Evolutionary conservation across 2,888 invertebrate species (phyloP), one percentile per base, ranked within the genome.

Genomic region (Cephus sareptanus): DNA sequence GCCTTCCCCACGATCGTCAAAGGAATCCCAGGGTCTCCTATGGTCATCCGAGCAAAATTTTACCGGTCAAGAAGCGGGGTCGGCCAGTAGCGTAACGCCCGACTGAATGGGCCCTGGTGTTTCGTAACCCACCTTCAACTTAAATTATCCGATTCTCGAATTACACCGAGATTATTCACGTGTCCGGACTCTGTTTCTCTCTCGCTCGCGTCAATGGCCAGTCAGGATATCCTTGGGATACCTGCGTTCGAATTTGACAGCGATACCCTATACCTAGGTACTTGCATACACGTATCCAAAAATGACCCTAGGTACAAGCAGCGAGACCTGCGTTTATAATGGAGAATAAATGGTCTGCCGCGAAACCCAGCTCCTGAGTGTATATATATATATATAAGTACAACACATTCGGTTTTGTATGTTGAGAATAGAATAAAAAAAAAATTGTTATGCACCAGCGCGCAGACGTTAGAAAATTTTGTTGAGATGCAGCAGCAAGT

Each of bases 371-470:
- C 15, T 40, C 40, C 15, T 4, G 4, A 1, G 6, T 56, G 0
- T 56, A 35, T 37, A 37, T 37, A 23, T 23, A 40, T 40, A 23
- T 23, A 40, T 15, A 37, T 4, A 37, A 23, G 4, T 15, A 34
- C 30, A 33, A 70, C 34, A 34, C 15, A 31, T 71, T 71, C 71
- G 71, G 40, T 56, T 23, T 30, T 71, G 33, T 71, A 85, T 82
- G 80, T 78, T 73, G 23, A 78, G 76, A 84, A 82, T 80, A 77
- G 77, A 71, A 35, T 71, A 77, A 77, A 84, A 81, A 85, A 86
- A 86, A 86, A 87, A 87, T 85, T 83, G 86, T 77, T 83, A 83
- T 82, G 81, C 83, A 84, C 82, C 81, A 79, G 78, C 79, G 78
- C 79, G 82, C 80, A 79, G 81, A 80, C 68, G 75, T 79, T 77